Conservation (phyloP, 2,888 invertebrate genomes). For the Julus scandinavius region DNA sequence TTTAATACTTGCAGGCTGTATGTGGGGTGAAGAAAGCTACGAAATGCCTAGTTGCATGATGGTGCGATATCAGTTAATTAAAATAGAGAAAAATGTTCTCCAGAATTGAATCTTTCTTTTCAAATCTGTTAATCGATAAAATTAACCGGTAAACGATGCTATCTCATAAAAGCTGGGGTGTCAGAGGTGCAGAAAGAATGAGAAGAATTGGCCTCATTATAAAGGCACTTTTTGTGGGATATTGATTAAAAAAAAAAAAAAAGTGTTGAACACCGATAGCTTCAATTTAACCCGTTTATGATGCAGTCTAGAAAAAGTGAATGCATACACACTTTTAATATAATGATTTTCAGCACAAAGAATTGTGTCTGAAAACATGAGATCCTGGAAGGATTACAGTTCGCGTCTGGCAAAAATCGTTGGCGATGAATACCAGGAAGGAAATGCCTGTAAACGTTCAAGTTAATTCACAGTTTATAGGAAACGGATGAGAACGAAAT, state of each 20-base stretch:
- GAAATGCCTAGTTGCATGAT: background rate
- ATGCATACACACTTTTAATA: background rate
- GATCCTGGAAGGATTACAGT: background rate
- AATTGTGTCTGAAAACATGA: slow-evolving; percentile 5
- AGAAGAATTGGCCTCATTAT: slow-evolving; percentile 22
- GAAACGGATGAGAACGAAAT: background rate
- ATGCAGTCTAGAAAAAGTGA: background rate
- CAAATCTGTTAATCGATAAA: slow-evolving; percentile 35
- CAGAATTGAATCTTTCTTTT: slow-evolving; percentile 44
- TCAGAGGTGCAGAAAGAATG: slow-evolving; percentile 26
- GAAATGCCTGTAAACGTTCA: background rate
- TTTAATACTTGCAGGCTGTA: background rate
- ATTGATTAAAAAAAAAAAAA: slow-evolving; percentile 1
- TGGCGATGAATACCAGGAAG: background rate
- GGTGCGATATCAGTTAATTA: slow-evolving; percentile 40
- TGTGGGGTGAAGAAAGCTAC: background rate
- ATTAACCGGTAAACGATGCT: slow-evolving; percentile 34
- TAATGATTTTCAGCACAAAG: background rate
- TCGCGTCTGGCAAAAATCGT: background rate
- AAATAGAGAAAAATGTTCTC: slow-evolving; percentile 24
- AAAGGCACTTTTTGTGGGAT: slow-evolving; percentile 12
- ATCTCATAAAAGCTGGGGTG: background rate
- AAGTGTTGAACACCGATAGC: background rate
- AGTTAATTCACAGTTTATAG: slow-evolving; percentile 9
- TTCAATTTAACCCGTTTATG: background rate